Conservation (phyloP, 2,797 vertebrate species). For the Gymnoscopelus braueri region DNA sequence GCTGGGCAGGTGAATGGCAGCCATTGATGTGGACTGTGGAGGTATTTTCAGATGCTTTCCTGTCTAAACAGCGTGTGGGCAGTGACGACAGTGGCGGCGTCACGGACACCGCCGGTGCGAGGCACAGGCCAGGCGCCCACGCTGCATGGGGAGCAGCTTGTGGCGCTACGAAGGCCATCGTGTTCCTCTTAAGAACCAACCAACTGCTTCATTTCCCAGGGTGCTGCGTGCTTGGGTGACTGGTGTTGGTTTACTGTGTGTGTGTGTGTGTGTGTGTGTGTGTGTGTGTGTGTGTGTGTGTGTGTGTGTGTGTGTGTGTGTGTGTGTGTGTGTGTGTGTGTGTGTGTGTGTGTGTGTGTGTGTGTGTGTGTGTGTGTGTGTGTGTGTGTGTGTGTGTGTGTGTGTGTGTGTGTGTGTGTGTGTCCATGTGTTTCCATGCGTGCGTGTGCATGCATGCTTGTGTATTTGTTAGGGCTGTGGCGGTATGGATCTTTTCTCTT, state of each 20-base stretch:
- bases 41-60: conserved; percentile 26
- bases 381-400: conserved; percentile 44
- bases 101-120: conserved; percentile 6
- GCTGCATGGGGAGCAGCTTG: conserved; percentile 40
- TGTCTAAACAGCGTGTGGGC: conserved; percentile 17
- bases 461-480: no score
- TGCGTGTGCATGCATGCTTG: neutral
- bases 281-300: neutral
- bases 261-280: conserved; percentile 24
- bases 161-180: conserved; percentile 62
- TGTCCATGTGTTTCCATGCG: neutral
- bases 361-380: neutral
- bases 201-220: conserved; percentile 71
- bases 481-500: no score
- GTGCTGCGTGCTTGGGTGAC: conserved; percentile 67
- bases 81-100: neutral
- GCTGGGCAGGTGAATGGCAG: neutral
- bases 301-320: conserved; percentile 33
- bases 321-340: conserved; percentile 48
- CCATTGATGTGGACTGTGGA: conserved; percentile 19
- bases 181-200: conserved; percentile 62
- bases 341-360: no score
- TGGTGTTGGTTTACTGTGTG: conserved; percentile 24
- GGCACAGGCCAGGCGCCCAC: conserved; percentile 12
- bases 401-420: no score